These are phyloP conservation scores for Sciurus niger DNA, from an alignment of 2,113 vertebrate genomes.

Conservation along the genomic window DNA sequence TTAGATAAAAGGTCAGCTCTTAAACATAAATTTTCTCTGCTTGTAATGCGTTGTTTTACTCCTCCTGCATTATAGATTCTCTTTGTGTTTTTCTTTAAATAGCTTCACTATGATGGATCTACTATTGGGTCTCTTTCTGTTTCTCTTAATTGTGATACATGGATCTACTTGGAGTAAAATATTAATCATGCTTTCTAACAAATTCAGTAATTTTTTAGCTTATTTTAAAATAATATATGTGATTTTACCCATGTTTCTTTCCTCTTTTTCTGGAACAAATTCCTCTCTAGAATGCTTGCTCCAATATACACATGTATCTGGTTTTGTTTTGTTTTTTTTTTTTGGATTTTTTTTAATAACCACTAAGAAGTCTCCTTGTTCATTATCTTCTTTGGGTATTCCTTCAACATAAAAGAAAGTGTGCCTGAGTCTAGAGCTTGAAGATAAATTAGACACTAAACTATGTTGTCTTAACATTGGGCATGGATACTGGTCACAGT, in stretches of 20 bases:
- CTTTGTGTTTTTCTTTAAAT: slow-evolving; percentile 8
- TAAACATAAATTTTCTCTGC: slow-evolving; percentile 8
- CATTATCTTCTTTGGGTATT: not conserved
- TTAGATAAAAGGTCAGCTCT: not conserved
- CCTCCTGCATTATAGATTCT: not conserved
- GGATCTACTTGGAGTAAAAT: not conserved
- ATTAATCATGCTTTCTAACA: not conserved
- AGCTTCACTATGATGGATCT: not conserved
- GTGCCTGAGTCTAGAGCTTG: not conserved
- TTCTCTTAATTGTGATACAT: not conserved
- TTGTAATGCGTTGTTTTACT: not conserved
- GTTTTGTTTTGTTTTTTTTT: not conserved
- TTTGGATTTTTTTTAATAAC: not conserved
- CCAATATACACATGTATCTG: not conserved
- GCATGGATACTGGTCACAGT: not conserved
- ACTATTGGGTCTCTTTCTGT: not conserved
- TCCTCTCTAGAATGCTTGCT: not conserved
- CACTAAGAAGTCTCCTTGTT: not conserved
- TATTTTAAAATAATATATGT: not conserved
- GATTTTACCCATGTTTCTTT: not conserved
- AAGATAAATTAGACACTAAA: not conserved
- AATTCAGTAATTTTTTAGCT: not conserved
- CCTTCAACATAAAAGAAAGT: not conserved
- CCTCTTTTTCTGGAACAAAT: slow-evolving; percentile 12
- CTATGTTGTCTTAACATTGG: not conserved